phyloP scores from a whole-genome alignment of 2,888 invertebrate species.

The Onchidella celtica region DNA sequence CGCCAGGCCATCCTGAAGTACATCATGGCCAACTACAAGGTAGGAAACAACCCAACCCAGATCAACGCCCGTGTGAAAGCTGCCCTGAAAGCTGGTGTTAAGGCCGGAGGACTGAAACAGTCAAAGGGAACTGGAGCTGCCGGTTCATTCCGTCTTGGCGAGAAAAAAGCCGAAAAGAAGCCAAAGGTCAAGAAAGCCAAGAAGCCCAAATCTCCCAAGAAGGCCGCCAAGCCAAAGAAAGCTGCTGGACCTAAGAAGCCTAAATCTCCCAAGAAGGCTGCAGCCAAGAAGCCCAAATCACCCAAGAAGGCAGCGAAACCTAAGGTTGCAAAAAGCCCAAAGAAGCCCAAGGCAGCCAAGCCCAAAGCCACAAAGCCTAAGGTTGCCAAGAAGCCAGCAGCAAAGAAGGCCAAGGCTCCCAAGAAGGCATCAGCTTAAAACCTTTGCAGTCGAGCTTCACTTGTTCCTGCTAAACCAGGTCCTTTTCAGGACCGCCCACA shows the following conservation, averaged over 20 bases:
- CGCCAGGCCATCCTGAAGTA: constrained; percentile 78
- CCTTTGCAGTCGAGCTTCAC: not conserved
- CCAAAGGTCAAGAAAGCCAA: constrained; percentile 43
- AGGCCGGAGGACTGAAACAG: constrained; percentile 69
- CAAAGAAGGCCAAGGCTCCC: constrained; percentile 29
- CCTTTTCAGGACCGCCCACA: not conserved
- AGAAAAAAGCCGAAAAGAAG: constrained; percentile 54
- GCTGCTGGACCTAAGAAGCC: constrained; percentile 42
- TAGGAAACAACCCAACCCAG: constrained; percentile 64
- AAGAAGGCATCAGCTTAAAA: not conserved
- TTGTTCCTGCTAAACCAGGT: not conserved
- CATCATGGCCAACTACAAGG: constrained; percentile 76
- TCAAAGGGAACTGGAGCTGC: constrained; percentile 58
- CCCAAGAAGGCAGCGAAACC: constrained; percentile 29
- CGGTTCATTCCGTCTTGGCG: constrained; percentile 57
- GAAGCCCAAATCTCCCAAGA: constrained; percentile 49
- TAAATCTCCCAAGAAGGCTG: constrained; percentile 25
- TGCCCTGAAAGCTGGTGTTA: constrained; percentile 72
- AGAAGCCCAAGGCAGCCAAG: constrained; percentile 25
- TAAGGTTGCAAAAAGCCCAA: constrained; percentile 2
- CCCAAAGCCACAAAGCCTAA: constrained; percentile 26
- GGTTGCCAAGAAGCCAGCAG: constrained; percentile 29
- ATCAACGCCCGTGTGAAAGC: constrained; percentile 66
- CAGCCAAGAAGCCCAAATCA: constrained; percentile 18
- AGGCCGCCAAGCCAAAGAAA: constrained; percentile 45